phyloP scores from a whole-genome alignment of 2,113 vertebrate species.

The Chauna torquata region DNA sequence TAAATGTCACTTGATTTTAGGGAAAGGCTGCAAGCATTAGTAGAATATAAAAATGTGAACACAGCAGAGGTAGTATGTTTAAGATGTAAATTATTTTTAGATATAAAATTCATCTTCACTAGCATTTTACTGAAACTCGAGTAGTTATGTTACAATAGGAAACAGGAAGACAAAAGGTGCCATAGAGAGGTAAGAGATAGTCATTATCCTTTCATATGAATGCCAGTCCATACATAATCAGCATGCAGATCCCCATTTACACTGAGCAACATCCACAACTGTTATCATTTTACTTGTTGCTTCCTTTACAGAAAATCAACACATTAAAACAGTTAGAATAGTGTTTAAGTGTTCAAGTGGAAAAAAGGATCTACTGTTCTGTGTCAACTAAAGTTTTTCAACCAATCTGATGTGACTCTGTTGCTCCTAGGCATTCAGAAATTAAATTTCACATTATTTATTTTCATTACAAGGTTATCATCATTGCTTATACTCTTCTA shows the following conservation, averaged over 20 bases:
- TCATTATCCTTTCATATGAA: not conserved
- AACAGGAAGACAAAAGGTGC: not conserved
- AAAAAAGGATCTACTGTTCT: not conserved
- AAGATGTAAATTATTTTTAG: not conserved
- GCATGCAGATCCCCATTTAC: not conserved
- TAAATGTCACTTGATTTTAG: not conserved
- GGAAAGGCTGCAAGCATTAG: not conserved
- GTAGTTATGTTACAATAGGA: not conserved
- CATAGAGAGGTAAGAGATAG: not conserved
- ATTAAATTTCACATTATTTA: not conserved
- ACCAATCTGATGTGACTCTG: not conserved
- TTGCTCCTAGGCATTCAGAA: not conserved
- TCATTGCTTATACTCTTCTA: not conserved
- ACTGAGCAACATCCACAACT: not conserved
- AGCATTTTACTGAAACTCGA: not conserved
- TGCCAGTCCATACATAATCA: not conserved
- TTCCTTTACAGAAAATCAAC: not conserved
- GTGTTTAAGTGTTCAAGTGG: not conserved
- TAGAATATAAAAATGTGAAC: not conserved
- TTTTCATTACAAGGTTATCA: not conserved
- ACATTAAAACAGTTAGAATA: not conserved
- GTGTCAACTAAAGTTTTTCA: not conserved
- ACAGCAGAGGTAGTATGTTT: not conserved
- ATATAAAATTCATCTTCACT: not conserved
- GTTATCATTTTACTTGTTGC: not conserved